phyloP scores from a whole-genome alignment of 1,140 invertebrate species.

The Aphaenogaster floridana region DNA sequence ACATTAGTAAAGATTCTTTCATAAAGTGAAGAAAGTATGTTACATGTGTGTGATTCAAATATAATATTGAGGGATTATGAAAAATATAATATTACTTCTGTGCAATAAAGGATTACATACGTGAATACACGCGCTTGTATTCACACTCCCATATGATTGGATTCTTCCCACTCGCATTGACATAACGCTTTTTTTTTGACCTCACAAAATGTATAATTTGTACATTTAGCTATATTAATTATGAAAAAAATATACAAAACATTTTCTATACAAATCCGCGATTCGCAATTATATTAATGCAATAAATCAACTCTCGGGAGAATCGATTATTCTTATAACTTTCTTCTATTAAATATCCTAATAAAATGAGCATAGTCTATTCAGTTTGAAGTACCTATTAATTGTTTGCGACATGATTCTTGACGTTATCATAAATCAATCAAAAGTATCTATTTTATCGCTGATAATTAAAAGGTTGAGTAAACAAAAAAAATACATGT shows the following conservation, averaged over 20 bases:
- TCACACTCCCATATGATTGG: slow-evolving; percentile 49
- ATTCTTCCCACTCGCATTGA: background rate
- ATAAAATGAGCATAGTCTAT: slow-evolving; percentile 23
- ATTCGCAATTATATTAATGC: slow-evolving; percentile 64
- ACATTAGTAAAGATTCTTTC: slow-evolving; percentile 73
- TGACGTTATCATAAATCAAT: slow-evolving; percentile 9
- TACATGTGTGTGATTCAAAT: slow-evolving; percentile 79
- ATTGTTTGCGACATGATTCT: slow-evolving; percentile 27
- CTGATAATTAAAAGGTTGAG: slow-evolving; percentile 26
- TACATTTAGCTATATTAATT: slow-evolving; percentile 72
- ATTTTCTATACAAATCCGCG: slow-evolving; percentile 72
- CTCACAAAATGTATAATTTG: slow-evolving; percentile 70
- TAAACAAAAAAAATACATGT: slow-evolving; percentile 53
- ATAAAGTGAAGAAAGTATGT: slow-evolving; percentile 75
- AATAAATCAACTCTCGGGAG: slow-evolving; percentile 42
- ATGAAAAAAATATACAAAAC: slow-evolving; percentile 75
- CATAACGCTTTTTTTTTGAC: slow-evolving; percentile 35
- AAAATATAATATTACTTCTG: slow-evolving; percentile 86
- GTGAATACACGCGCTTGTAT: slow-evolving; percentile 42
- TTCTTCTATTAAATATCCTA: background rate
- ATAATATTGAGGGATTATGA: slow-evolving; percentile 83
- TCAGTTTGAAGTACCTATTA: slow-evolving; percentile 48
- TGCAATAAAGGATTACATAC: slow-evolving; percentile 82
- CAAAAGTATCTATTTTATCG: background rate
- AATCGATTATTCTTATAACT: background rate